Evolutionary conservation across 2,888 invertebrate species (phyloP).

Genomic region (Melanchra persicariae): DNA sequence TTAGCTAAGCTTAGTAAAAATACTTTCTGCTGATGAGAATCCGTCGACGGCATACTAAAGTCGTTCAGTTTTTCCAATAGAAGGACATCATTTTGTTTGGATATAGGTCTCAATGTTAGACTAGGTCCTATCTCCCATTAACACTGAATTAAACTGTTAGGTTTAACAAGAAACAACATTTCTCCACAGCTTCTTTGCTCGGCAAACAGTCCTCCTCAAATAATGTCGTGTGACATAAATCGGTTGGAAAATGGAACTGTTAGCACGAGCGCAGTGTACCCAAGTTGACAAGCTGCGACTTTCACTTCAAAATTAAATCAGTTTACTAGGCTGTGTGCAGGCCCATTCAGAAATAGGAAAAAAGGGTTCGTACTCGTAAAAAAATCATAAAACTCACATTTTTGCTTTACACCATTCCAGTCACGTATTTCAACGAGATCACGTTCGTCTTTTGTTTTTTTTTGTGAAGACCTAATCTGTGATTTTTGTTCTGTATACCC

Average conservation of each 20-base stretch:
- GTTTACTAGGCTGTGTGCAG: slow-evolving; percentile 48
- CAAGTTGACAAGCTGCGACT: slow-evolving; percentile 32
- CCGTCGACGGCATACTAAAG: background rate
- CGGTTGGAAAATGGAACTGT: slow-evolving; percentile 38
- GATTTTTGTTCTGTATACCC: slow-evolving; percentile 72
- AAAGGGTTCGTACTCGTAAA: slow-evolving; percentile 74
- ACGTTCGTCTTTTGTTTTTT: slow-evolving; percentile 81
- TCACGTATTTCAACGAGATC: slow-evolving; percentile 79
- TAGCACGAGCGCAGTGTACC: slow-evolving; percentile 7
- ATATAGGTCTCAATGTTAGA: background rate
- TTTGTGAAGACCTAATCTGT: slow-evolving; percentile 80
- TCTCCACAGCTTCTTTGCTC: slow-evolving; percentile 16
- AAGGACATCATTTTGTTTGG: background rate
- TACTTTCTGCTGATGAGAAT: slow-evolving; percentile 4
- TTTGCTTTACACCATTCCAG: slow-evolving; percentile 72
- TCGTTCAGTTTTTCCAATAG: background rate
- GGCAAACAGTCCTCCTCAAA: slow-evolving; percentile 40
- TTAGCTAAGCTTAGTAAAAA: background rate
- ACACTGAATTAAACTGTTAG: slow-evolving; percentile 12
- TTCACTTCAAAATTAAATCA: slow-evolving; percentile 63
- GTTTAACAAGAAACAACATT: slow-evolving; percentile 32
- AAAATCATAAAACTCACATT: slow-evolving; percentile 81
- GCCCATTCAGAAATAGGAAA: slow-evolving; percentile 66
- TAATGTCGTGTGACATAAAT: slow-evolving; percentile 43
- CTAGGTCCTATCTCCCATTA: background rate